A percentile compares a stretch with the other conserved stretches of the same genome.
These are phyloP conservation scores for Cynodonichthys magdalenae DNA, from an alignment of 2,797 vertebrate genomes.

Conservation along the genomic window DNA sequence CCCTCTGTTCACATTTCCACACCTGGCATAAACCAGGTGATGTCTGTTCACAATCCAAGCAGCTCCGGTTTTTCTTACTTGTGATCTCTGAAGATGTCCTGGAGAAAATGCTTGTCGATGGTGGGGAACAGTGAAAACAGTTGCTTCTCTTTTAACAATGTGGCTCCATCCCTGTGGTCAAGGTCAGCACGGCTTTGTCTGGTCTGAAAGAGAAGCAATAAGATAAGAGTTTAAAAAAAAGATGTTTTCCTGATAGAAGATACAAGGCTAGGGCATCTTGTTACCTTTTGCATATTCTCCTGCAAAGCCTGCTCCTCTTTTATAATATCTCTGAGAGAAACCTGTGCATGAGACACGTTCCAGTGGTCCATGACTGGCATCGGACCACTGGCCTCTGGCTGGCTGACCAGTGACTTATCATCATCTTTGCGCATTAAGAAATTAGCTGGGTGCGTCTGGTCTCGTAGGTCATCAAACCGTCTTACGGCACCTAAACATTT, in stretches of 20 bases:
- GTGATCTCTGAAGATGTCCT: slow-evolving; percentile 93
- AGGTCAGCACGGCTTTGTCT: slow-evolving; percentile 68
- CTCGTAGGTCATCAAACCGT: slow-evolving; percentile 49
- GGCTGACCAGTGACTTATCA: slow-evolving; percentile 32
- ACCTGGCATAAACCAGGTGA: neutral
- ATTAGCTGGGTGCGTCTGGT: slow-evolving; percentile 22
- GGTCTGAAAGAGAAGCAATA: slow-evolving; percentile 51
- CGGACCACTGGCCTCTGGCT: slow-evolving; percentile 58
- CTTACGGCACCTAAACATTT: slow-evolving; percentile 56
- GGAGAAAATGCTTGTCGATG: slow-evolving; percentile 91
- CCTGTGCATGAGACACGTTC: slow-evolving; percentile 84
- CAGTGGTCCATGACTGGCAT: slow-evolving; percentile 91
- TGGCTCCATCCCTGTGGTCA: slow-evolving; percentile 86
- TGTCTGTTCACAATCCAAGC: neutral
- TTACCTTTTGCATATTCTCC: slow-evolving; percentile 87
- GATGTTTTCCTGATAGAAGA: neutral
- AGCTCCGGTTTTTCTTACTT: slow-evolving; percentile 79
- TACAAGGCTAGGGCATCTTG: too few relatives aligned
- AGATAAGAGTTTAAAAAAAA: neutral
- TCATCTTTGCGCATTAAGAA: slow-evolving; percentile 54
- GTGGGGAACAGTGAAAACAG: slow-evolving; percentile 90
- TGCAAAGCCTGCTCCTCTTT: slow-evolving; percentile 93
- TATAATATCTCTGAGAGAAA: slow-evolving; percentile 95
- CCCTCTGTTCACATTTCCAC: neutral
- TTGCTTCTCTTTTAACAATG: slow-evolving; percentile 90